Conservation (phyloP, 2,797 vertebrate genomes). For the Pangasius larnaudii region DNA sequence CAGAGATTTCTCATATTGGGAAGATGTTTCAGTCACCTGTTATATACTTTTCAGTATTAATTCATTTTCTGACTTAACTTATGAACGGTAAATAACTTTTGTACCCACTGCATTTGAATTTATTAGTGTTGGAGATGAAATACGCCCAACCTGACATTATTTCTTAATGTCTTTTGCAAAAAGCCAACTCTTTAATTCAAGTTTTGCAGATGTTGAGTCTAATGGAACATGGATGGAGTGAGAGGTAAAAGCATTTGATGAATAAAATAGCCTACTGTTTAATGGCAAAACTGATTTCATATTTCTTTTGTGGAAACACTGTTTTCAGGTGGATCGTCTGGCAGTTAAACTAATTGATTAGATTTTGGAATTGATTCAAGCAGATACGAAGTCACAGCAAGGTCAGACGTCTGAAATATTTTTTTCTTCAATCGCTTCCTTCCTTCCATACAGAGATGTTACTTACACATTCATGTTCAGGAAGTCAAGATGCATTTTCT, state of each 20-base stretch:
- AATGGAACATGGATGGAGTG: conserved; percentile 25
- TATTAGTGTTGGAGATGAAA: conserved; percentile 30
- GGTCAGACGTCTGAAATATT: no score
- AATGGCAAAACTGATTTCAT: conserved; percentile 9
- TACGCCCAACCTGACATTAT: conserved; percentile 44
- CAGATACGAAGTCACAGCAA: background rate
- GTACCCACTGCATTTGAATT: conserved; percentile 44
- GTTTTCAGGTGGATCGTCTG: background rate
- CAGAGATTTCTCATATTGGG: conserved; percentile 87
- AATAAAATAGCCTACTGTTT: conserved; percentile 53
- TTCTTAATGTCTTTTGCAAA: conserved; percentile 47
- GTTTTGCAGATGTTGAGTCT: conserved; percentile 38
- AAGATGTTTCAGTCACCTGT: conserved; percentile 78
- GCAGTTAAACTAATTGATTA: background rate
- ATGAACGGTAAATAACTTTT: conserved; percentile 58
- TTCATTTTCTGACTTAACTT: conserved; percentile 73
- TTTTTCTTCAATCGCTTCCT: background rate
- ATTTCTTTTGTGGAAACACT: conserved; percentile 3
- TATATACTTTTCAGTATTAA: conserved; percentile 81
- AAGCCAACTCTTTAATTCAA: conserved; percentile 47
- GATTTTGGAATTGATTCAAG: background rate
- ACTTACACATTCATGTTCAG: no score
- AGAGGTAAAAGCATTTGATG: conserved; percentile 31
- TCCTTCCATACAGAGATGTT: no score
- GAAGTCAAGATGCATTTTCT: no score